Percentiles rank a stretch among this genome's conserved stretches.
phyloP scores from a whole-genome alignment of 92 coral and sea anemone genomes.

The Porites lobata region DNA sequence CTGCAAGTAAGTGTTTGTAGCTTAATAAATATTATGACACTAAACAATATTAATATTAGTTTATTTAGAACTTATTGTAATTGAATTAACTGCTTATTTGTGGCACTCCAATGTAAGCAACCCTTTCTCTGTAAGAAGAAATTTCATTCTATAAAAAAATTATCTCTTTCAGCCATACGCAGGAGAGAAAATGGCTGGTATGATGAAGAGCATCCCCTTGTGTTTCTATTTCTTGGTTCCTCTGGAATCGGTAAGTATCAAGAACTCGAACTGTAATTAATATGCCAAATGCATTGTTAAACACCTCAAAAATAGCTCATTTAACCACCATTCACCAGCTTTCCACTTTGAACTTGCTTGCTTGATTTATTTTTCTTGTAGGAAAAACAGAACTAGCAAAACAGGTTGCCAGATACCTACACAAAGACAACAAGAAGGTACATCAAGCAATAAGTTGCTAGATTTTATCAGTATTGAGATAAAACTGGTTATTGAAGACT shows the following conservation, averaged over 20 bases:
- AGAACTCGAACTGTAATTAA: neutral
- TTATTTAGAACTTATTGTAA: too few species aligned
- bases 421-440: constrained; percentile 97
- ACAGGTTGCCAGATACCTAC: constrained; percentile 97
- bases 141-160: neutral
- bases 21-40: too few species aligned
- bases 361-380: constrained; percentile 19
- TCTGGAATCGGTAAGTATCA: constrained; percentile 92
- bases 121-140: too few species aligned
- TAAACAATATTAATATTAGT: too few species aligned
- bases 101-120: too few species aligned
- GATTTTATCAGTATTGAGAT: neutral
- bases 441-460: neutral
- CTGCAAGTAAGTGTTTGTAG: constrained; percentile 77
- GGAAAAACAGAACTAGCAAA: constrained; percentile 99
- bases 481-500: neutral
- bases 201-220: constrained; percentile 97
- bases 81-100: too few species aligned
- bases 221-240: constrained; percentile 94
- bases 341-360: neutral
- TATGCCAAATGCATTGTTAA: too few species aligned
- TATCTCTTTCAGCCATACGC: constrained; percentile 78
- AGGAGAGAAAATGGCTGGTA: constrained; percentile 99
- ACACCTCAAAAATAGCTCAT: neutral
- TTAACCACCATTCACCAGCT: too few species aligned